Evolutionary conservation across 2,797 vertebrate species (phyloP).

Genomic region (Podargus strigoides): DNA sequence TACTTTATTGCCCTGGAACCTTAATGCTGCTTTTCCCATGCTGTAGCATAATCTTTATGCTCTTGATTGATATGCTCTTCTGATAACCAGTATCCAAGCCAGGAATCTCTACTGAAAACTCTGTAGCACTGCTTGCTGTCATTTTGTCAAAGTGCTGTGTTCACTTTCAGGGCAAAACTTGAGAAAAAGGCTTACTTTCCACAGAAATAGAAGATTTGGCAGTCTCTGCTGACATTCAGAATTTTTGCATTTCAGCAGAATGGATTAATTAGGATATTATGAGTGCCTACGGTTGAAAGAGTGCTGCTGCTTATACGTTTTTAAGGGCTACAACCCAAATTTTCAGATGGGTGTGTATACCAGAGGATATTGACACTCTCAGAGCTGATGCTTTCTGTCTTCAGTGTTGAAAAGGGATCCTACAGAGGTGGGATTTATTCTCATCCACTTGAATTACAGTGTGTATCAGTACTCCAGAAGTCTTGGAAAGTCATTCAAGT

Average conservation of each 20-base stretch:
- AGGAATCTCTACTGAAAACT: not conserved
- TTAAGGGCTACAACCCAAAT: not conserved
- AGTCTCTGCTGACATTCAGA: not conserved
- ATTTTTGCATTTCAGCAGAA: not conserved
- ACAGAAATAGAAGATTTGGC: not conserved
- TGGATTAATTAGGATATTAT: not conserved
- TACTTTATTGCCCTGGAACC: not conserved
- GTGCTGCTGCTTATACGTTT: not conserved
- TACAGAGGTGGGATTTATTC: too few relatives aligned
- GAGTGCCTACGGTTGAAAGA: not conserved
- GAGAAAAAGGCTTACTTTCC: not conserved
- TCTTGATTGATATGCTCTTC: not conserved
- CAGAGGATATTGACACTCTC: not conserved
- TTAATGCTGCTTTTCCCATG: not conserved
- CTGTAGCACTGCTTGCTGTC: not conserved
- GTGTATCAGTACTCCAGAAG: not conserved
- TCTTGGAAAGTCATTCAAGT: not conserved
- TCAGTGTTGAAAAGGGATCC: not conserved
- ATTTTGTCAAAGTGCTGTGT: not conserved
- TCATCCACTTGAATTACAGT: too few relatives aligned
- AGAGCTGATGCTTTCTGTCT: not conserved
- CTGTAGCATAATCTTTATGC: not conserved
- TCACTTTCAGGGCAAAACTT: not conserved
- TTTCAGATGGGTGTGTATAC: not conserved
- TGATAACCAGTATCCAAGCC: not conserved